Percentiles rank a stretch among this genome's conserved stretches.
These are phyloP conservation scores for Thomomys bottae DNA, from an alignment of 2,113 vertebrate genomes.

Conservation along the genomic window DNA sequence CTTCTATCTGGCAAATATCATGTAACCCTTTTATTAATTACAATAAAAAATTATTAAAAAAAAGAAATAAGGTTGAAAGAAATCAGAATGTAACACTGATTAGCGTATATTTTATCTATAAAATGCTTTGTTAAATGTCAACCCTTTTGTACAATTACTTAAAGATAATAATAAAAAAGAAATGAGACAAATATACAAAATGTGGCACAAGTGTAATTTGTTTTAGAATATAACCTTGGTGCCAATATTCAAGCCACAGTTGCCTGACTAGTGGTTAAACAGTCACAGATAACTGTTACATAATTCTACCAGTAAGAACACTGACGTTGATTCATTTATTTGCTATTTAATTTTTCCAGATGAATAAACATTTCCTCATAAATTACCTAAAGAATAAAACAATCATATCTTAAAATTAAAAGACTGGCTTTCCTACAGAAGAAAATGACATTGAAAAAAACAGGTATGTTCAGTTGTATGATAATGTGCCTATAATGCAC, in stretches of 20 bases:
- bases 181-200: background rate
- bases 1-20: too few relatives aligned
- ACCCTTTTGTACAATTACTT: too few relatives aligned
- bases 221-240: constrained; percentile 4
- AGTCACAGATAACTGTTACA: background rate
- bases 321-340: constrained; percentile 4
- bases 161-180: background rate
- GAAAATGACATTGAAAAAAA: constrained; percentile 20
- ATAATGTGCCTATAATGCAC: background rate
- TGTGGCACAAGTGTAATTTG: background rate
- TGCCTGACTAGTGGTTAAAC: background rate
- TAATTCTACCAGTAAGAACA: constrained; percentile 6
- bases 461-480: background rate
- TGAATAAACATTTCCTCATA: constrained; percentile 10
- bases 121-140: too few relatives aligned
- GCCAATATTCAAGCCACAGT: background rate
- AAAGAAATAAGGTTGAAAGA: background rate
- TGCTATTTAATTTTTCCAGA: constrained; percentile 42
- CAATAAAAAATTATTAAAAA: too few relatives aligned
- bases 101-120: too few relatives aligned
- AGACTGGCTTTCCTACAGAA: background rate
- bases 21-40: too few relatives aligned
- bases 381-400: constrained; percentile 47
- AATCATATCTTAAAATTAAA: background rate
- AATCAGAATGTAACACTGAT: too few relatives aligned